phyloP scores from a whole-genome alignment of 2,888 invertebrate species.

The Lasioglossum vierecki region DNA sequence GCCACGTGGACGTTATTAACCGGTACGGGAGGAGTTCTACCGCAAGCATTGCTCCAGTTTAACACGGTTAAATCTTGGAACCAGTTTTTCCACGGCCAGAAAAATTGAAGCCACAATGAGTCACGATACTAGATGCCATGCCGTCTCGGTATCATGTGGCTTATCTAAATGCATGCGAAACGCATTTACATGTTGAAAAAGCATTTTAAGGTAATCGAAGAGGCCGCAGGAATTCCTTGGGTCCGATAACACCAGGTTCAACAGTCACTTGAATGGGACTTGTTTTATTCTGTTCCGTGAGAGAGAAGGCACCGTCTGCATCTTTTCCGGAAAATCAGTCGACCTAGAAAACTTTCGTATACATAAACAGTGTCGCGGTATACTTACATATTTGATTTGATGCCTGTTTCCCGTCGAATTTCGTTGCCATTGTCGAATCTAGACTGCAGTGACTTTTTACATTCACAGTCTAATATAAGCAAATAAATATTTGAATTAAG shows the following conservation, averaged over 20 bases:
- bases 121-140: constrained; percentile 26
- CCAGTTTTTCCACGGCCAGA: constrained; percentile 44
- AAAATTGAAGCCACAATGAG: constrained; percentile 55
- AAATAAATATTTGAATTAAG: no score
- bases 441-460: background rate
- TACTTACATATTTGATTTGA: no score
- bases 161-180: constrained; percentile 55
- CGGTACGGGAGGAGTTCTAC: background rate
- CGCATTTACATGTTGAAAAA: constrained; percentile 59
- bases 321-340: constrained; percentile 22
- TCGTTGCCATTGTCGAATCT: no score
- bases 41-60: constrained; percentile 32
- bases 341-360: background rate
- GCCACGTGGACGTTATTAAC: constrained; percentile 15
- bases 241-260: constrained; percentile 43
- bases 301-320: background rate
- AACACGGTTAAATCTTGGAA: constrained; percentile 26
- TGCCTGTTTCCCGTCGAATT: no score
- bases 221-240: constrained; percentile 40
- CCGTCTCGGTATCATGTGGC: constrained; percentile 18
- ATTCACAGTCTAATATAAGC: background rate
- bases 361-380: no score
- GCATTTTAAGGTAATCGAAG: constrained; percentile 23
- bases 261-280: constrained; percentile 14
- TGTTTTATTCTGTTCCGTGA: constrained; percentile 9